A percentile compares a stretch with the other conserved stretches of the same genome.
phyloP scores from a whole-genome alignment of 2,888 invertebrate species.

The Brachypterus glaber region DNA sequence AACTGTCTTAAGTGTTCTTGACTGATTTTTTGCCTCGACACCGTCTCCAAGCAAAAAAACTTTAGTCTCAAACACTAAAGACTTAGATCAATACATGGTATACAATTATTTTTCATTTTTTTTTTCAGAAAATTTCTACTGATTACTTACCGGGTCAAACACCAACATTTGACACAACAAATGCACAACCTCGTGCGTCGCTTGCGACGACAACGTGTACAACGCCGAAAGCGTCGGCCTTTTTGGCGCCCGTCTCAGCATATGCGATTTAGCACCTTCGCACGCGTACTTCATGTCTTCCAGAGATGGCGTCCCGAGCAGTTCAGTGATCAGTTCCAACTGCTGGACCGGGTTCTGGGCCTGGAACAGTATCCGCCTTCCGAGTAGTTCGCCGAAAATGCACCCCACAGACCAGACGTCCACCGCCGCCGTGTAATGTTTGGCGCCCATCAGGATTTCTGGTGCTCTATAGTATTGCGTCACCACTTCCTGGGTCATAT shows the following conservation, averaged over 20 bases:
- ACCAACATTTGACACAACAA: slow-evolving; percentile 94
- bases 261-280: slow-evolving; percentile 87
- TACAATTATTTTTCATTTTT: too few relatives aligned
- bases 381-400: slow-evolving; percentile 95
- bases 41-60: too few relatives aligned
- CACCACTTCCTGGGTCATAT: slow-evolving; percentile 99
- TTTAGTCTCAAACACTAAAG: too few relatives aligned
- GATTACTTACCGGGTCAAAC: slow-evolving; percentile 82
- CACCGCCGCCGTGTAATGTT: slow-evolving; percentile 92
- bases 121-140: slow-evolving; percentile 1
- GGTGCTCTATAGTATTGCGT: slow-evolving; percentile 99
- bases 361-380: slow-evolving; percentile 92
- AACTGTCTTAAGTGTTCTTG: too few relatives aligned
- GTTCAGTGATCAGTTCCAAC: slow-evolving; percentile 94
- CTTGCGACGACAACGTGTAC: slow-evolving; percentile 81
- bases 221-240: slow-evolving; percentile 81
- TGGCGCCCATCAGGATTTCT: slow-evolving; percentile 97
- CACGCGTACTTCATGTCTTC: slow-evolving; percentile 98
- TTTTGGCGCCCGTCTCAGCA: slow-evolving; percentile 79
- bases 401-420: slow-evolving; percentile 99
- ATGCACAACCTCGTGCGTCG: slow-evolving; percentile 97
- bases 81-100: too few relatives aligned
- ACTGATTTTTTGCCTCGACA: too few relatives aligned
- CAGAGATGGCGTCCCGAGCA: slow-evolving; percentile 89
- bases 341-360: slow-evolving; percentile 96